phyloP scores from a whole-genome alignment of 1,140 invertebrate genomes.

The Pantala flavescens region DNA sequence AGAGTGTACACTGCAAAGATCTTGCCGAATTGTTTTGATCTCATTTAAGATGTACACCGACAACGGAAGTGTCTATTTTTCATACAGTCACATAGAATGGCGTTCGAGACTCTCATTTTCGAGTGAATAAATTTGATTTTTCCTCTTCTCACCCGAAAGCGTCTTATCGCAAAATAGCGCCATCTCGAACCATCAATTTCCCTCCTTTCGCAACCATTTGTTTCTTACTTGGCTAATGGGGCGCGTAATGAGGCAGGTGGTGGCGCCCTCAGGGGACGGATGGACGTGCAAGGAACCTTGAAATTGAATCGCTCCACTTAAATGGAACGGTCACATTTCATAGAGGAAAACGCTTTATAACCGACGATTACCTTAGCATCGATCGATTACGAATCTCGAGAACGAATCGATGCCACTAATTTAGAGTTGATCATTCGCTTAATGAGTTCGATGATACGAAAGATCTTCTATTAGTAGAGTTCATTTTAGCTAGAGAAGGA shows the following conservation, averaged over 20 bases:
- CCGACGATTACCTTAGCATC: constrained; percentile 21
- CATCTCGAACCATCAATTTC: not conserved
- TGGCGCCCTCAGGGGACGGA: not conserved
- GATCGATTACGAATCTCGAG: not conserved
- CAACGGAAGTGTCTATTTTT: too few species aligned
- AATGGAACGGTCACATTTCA: constrained; percentile 24
- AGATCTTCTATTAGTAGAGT: too few species aligned
- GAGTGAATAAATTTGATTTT: too few species aligned
- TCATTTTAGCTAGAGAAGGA: too few species aligned
- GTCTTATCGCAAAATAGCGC: not conserved
- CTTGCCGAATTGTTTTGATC: too few species aligned
- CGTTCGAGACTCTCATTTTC: too few species aligned
- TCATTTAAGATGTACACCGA: too few species aligned
- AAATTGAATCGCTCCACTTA: constrained; percentile 24
- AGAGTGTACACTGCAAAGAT: too few species aligned
- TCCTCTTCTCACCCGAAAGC: not conserved
- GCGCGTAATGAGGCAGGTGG: constrained; percentile 22
- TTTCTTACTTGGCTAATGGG: constrained; percentile 24
- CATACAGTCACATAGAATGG: too few species aligned
- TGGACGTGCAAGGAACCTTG: constrained; percentile 21
- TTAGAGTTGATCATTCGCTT: too few species aligned
- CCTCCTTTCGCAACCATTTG: constrained; percentile 23
- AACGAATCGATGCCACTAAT: too few species aligned
- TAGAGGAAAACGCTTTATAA: constrained; percentile 24
- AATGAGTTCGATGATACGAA: too few species aligned